Base-by-base conservation (phyloP, 2,888 invertebrate genomes). In the Pachymerium ferrugineum region DNA sequence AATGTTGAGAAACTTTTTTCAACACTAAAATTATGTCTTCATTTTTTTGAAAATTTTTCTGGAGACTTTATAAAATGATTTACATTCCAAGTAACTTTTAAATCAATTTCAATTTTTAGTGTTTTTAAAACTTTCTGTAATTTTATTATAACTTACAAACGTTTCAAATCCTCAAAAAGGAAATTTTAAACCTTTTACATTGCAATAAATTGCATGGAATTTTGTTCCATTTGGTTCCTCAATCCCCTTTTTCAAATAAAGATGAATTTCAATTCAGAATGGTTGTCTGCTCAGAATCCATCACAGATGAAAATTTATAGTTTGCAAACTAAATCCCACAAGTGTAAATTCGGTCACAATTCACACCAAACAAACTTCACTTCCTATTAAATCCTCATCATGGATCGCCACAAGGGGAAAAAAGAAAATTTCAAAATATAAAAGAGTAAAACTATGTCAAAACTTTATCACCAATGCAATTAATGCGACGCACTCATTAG, bases 221-320 rank as follows among this genome's bases (percentile, higher is more conserved):
- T 47, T 47, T 47, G 19, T 47, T 47, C 16, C 47, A 47, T 47
- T 47, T 47, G 47, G 19, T n/a, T 19, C 19, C 47, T 47, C 47
- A 47, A 47, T 47, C 47, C 47, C 16, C n/a, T 19, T 47, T 47
- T 47, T n/a, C 47, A 47, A 47, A 47, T 47, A 47, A 47, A 47
- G 47, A 47, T 47, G 47, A 47, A 47, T 47, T 47, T 16, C 47
- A 47, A 47, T 47, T 47, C 47, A 47, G 22, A 47, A 47, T 47
- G 47, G 16, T 47, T 47, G 47, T 47, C 47, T 47, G 47, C 47
- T 47, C 19, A 16, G 47, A 47, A 47, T 47, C 47, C 47, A 47
- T 47, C 47, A 47, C 47, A 47, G 47, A 47, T 47, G 47, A 47
- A 47, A 47, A 47, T 47, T 47, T 47, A 47, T 47, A 47, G 47